These are phyloP conservation scores for Drosophila affinis DNA, from an alignment of 2,888 invertebrate species.

Conservation along the genomic window DNA sequence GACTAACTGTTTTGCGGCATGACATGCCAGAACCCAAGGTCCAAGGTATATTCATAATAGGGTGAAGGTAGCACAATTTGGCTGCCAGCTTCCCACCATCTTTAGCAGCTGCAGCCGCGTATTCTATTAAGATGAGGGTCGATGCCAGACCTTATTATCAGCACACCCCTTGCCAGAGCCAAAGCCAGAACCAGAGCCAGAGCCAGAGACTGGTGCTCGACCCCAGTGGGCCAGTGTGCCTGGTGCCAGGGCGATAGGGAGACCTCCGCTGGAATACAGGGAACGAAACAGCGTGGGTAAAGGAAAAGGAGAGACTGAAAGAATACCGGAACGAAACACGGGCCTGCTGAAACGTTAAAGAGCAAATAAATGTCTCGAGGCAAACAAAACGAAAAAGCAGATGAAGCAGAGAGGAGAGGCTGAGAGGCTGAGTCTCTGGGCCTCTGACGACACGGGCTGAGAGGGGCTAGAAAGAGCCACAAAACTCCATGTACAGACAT, in stretches of 20 bases:
- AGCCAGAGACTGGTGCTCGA: too few relatives aligned
- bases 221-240: background rate
- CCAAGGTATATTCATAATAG: background rate
- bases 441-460: background rate
- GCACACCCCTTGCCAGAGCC: background rate
- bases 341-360: constrained; percentile 63
- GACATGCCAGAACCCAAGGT: constrained; percentile 39
- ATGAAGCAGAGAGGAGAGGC: constrained; percentile 51
- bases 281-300: constrained; percentile 18
- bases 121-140: too few relatives aligned
- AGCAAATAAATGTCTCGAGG: constrained; percentile 74
- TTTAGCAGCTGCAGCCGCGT: too few relatives aligned
- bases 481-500: constrained; percentile 30
- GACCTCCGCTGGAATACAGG: constrained; percentile 16
- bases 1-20: constrained; percentile 71
- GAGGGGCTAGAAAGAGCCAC: constrained; percentile 36
- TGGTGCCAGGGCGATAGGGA: background rate
- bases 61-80: constrained; percentile 1
- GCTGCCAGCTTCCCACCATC: background rate
- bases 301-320: constrained; percentile 50
- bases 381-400: constrained; percentile 58
- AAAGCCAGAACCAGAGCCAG: too few relatives aligned
- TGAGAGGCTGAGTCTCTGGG: constrained; percentile 16
- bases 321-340: constrained; percentile 63
- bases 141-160: too few relatives aligned